Conservation (phyloP, 2,113 vertebrate species). For the Corydoras maculifer region DNA sequence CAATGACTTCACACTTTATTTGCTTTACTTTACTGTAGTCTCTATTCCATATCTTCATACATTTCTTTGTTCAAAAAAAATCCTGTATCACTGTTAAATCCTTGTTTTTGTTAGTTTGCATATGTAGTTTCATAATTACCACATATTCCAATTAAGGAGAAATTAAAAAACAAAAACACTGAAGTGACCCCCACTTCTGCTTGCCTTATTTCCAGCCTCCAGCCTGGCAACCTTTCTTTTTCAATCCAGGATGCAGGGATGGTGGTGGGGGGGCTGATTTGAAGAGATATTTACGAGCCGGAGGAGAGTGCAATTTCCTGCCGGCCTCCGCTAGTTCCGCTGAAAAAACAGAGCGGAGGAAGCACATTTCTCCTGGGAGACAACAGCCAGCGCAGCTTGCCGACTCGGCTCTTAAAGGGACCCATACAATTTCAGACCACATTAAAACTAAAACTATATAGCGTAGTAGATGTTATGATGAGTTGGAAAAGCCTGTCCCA, state of each 20-base stretch:
- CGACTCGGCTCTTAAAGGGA: conserved; percentile 47
- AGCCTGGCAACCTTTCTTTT: conserved; percentile 39
- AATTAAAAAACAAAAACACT: conserved; percentile 21
- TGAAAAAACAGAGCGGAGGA: conserved; percentile 74
- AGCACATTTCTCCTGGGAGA: conserved; percentile 67
- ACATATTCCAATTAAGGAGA: background rate
- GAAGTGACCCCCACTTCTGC: conserved; percentile 29
- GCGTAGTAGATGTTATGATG: background rate
- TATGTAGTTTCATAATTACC: too few species aligned
- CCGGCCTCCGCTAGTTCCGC: conserved; percentile 71
- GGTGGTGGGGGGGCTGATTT: conserved; percentile 61
- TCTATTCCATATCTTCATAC: too few species aligned
- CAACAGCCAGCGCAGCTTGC: conserved; percentile 45
- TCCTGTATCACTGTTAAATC: too few species aligned
- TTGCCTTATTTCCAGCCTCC: conserved; percentile 34
- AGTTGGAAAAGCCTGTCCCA: background rate
- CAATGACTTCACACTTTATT: too few species aligned
- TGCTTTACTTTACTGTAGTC: too few species aligned
- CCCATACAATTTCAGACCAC: conserved; percentile 22
- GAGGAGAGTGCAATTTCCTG: conserved; percentile 77
- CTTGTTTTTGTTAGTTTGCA: too few species aligned
- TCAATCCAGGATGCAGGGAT: conserved; percentile 42
- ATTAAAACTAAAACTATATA: conserved; percentile 19
- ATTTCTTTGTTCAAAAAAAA: too few species aligned
- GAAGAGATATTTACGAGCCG: conserved; percentile 70